These are phyloP conservation scores for Acheta domesticus DNA, from an alignment of 2,888 invertebrate species.

Conservation along the genomic window DNA sequence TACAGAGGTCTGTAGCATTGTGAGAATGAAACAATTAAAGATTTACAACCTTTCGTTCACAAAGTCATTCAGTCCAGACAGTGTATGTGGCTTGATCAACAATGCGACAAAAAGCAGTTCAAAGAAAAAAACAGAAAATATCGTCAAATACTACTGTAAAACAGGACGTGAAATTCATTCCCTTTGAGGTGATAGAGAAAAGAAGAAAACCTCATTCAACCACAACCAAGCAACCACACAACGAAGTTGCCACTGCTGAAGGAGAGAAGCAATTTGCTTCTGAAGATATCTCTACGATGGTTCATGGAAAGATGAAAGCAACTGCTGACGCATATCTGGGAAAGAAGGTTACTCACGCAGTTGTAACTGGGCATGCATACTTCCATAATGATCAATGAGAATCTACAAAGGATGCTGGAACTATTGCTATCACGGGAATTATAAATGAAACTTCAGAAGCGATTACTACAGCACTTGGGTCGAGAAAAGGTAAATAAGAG, in stretches of 20 bases:
- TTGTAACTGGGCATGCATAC: conserved; percentile 95
- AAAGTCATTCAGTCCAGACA: too few relatives aligned
- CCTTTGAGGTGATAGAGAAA: conserved; percentile 90
- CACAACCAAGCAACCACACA: too few relatives aligned
- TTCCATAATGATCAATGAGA: conserved; percentile 99
- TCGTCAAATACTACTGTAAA: conserved; percentile 93
- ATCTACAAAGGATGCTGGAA: conserved; percentile 97
- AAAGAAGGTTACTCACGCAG: too few relatives aligned
- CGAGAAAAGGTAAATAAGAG: conserved; percentile 99
- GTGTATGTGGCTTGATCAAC: too few relatives aligned
- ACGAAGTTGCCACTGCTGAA: conserved; percentile 71
- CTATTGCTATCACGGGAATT: conserved; percentile 93
- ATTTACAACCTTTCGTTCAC: too few relatives aligned
- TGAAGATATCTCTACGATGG: conserved; percentile 99
- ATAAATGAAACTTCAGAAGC: conserved; percentile 98
- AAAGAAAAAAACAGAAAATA: too few relatives aligned
- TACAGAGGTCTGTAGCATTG: too few relatives aligned
- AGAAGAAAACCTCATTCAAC: conserved; percentile 85
- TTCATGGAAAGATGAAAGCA: too few relatives aligned
- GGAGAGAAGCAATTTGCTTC: conserved; percentile 91
- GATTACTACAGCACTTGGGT: conserved; percentile 92
- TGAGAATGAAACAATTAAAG: too few relatives aligned
- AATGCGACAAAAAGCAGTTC: too few relatives aligned
- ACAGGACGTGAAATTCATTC: conserved; percentile 94
- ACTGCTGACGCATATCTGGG: too few relatives aligned